Conservation (phyloP, 2,888 invertebrate species). For the Harpagoxenus sublaevis region DNA sequence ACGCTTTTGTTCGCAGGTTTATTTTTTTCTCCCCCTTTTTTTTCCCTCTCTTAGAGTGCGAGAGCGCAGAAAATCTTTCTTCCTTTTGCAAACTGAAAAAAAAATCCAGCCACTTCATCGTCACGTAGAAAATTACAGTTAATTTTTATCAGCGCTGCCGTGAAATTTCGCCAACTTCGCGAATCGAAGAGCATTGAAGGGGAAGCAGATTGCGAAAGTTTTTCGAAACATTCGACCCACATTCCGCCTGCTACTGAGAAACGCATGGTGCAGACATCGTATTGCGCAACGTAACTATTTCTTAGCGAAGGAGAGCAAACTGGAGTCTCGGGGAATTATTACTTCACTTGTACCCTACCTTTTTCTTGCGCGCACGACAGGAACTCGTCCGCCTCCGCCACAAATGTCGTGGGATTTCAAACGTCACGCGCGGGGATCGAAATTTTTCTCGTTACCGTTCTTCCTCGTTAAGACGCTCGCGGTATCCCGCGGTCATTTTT, state of each 20-base stretch:
- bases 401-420: constrained; percentile 31
- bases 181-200: constrained; percentile 5
- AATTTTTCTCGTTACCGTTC: constrained; percentile 42
- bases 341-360: constrained; percentile 13
- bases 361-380: constrained; percentile 10
- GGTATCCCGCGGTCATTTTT: constrained; percentile 27
- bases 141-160: constrained; percentile 34
- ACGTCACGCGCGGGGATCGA: constrained; percentile 37
- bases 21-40: neutral
- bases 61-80: neutral
- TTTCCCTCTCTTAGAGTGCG: neutral
- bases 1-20: neutral
- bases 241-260: neutral
- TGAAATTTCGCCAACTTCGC: constrained; percentile 15
- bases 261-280: constrained; percentile 18
- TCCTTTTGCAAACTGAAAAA: neutral
- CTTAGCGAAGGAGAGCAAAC: neutral
- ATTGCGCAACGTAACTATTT: constrained; percentile 19
- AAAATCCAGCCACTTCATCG: constrained; percentile 16
- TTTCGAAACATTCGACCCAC: constrained; percentile 31
- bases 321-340: constrained; percentile 23
- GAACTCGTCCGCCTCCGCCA: neutral
- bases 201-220: constrained; percentile 26
- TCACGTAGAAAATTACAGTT: constrained; percentile 9
- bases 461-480: constrained; percentile 28